These are phyloP conservation scores for Nomada flava DNA, from an alignment of 2,888 invertebrate genomes.

Conservation along the genomic window DNA sequence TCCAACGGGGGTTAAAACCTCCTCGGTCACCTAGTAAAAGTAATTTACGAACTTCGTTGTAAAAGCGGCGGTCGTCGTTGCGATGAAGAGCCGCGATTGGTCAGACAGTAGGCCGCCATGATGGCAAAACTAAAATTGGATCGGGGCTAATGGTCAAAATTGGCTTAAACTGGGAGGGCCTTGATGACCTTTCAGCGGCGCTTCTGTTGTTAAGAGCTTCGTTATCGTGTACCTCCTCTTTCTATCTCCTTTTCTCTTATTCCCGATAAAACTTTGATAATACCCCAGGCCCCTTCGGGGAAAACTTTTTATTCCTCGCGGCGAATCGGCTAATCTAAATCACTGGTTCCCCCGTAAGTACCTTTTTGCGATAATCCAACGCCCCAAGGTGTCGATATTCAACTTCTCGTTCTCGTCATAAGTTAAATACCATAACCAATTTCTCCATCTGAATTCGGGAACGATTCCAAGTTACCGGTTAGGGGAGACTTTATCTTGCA, in stretches of 20 bases:
- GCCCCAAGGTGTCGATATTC: slow-evolving; percentile 44
- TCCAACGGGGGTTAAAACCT: slow-evolving; percentile 48
- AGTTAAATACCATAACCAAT: slow-evolving; percentile 8
- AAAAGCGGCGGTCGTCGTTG: slow-evolving; percentile 47
- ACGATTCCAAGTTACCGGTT: background rate
- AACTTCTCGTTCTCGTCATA: slow-evolving; percentile 39
- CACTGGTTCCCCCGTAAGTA: slow-evolving; percentile 48
- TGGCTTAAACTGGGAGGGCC: slow-evolving; percentile 75
- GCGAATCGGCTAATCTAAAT: slow-evolving; percentile 68
- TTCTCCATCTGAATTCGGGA: background rate
- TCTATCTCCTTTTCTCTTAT: slow-evolving; percentile 23
- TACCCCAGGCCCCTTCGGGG: slow-evolving; percentile 68
- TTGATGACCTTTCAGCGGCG: slow-evolving; percentile 71
- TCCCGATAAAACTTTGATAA: slow-evolving; percentile 76
- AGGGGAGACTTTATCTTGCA: background rate
- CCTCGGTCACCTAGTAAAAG: slow-evolving; percentile 56
- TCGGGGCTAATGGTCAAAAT: slow-evolving; percentile 76
- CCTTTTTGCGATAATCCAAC: slow-evolving; percentile 51
- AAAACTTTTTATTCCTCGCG: slow-evolving; percentile 77
- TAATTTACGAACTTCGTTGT: slow-evolving; percentile 61
- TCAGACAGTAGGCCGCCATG: slow-evolving; percentile 72
- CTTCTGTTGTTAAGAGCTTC: slow-evolving; percentile 67
- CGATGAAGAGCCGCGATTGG: slow-evolving; percentile 68
- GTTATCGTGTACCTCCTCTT: slow-evolving; percentile 70
- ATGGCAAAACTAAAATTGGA: slow-evolving; percentile 75